Evolutionary conservation across 1,140 invertebrate genomes (phyloP).

Genomic region (Diprion similis): DNA sequence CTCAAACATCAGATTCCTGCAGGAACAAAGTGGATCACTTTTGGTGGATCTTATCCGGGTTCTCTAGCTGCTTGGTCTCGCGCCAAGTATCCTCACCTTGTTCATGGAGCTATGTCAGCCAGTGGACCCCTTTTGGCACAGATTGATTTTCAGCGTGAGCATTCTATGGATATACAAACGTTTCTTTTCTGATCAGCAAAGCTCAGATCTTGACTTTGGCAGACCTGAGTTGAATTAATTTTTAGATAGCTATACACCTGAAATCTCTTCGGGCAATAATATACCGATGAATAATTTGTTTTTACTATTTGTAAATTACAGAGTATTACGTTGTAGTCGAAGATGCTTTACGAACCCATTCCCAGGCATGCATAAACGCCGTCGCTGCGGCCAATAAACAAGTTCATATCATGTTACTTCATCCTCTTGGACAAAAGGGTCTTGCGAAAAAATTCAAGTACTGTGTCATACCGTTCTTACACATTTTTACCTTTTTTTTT

Average conservation of each 20-base stretch:
- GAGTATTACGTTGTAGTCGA: constrained; percentile 81
- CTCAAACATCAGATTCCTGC: constrained; percentile 67
- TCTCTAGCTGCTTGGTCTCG: constrained; percentile 90
- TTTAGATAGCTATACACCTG: constrained; percentile 25
- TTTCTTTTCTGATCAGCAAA: too few relatives aligned
- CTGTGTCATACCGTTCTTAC: constrained; percentile 29
- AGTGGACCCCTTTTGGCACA: constrained; percentile 87
- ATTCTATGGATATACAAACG: constrained; percentile 17
- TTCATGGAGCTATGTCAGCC: constrained; percentile 84
- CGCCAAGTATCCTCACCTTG: constrained; percentile 88
- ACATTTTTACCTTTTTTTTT: constrained; percentile 18
- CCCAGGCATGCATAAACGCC: constrained; percentile 67
- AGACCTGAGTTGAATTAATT: not conserved
- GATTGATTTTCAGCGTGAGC: constrained; percentile 80
- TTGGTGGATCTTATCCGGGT: constrained; percentile 94
- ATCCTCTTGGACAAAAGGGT: constrained; percentile 66
- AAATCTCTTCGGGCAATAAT: not conserved
- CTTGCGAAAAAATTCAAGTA: constrained; percentile 76
- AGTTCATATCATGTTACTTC: constrained; percentile 69
- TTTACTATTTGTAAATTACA: constrained; percentile 53
- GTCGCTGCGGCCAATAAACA: constrained; percentile 71
- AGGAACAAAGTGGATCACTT: constrained; percentile 85
- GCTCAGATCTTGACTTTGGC: too few relatives aligned
- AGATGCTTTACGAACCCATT: constrained; percentile 69
- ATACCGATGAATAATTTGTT: constrained; percentile 11